Base-by-base conservation (phyloP, 2,888 invertebrate species). In the Doris montereyensis region DNA sequence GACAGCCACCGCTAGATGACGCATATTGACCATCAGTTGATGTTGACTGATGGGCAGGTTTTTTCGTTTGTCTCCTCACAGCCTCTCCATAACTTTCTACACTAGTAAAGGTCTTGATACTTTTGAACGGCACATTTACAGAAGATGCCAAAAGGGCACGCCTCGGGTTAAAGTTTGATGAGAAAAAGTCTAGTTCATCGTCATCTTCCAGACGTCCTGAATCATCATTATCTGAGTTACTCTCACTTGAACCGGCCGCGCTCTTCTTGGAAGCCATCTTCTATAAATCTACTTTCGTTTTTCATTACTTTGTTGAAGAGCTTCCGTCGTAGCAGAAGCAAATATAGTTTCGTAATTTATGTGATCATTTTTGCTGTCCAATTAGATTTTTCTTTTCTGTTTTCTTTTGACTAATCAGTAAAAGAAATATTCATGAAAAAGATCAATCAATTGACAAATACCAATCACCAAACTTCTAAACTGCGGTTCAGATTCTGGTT, bases 11-110 rank as follows among this genome's bases (percentile, higher is more conserved):
- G n/a, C n/a, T n/a, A n/a, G n/a, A n/a, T n/a, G n/a, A n/a, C n/a
- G n/a, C n/a, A n/a, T n/a, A n/a, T n/a, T n/a, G n/a, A n/a, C n/a
- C n/a, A n/a, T n/a, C n/a, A n/a, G n/a, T n/a, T n/a, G n/a, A n/a
- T n/a, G n/a, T n/a, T n/a, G n/a, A n/a, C n/a, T n/a, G n/a, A n/a
- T n/a, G n/a, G n/a, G n/a, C n/a, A n/a, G n/a, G n/a, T n/a, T n/a
- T 68, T 68, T 68, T 68, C 4, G 10, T 10, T 68, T 68, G 10
- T 8, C 68, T 26, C 10, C 67, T 72, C 2, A 74, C 41, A 17
- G 79, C 84, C 72, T 83, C 85, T 78, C 87, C 85, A 81, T 86
- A 88, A 80, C 84, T 84, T 17, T 85, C 85, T 0, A 88, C 35
- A 81, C 86, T 86, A 34, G 86, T 84, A 80, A 86, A 87, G 8